Percentiles rank a stretch among this genome's conserved stretches.
Evolutionary conservation across 1,140 invertebrate species (phyloP).

Genomic region (Aphelenchoides fujianensis): DNA sequence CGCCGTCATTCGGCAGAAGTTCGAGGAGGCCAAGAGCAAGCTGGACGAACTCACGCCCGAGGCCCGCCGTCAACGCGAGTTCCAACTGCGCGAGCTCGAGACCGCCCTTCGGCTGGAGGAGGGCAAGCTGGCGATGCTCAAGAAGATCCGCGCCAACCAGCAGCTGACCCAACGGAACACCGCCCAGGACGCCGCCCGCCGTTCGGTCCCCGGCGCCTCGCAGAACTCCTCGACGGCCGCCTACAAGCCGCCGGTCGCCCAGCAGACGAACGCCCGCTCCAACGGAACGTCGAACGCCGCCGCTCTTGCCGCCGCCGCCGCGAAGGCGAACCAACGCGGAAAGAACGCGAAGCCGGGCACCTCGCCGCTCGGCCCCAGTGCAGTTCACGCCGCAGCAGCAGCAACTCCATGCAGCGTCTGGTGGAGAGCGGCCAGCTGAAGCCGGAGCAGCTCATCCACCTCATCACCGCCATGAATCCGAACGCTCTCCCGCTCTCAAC

Average conservation of each 20-base stretch:
- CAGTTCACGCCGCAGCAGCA: conserved; percentile 41
- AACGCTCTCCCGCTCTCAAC: conserved; percentile 30
- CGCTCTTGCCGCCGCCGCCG: neutral
- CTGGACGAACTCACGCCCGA: conserved; percentile 33
- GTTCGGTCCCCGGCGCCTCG: conserved; percentile 24
- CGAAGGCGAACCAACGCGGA: neutral
- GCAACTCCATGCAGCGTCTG: conserved; percentile 30
- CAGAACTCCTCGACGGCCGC: conserved; percentile 47
- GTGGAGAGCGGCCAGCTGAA: neutral
- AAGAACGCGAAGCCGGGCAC: neutral
- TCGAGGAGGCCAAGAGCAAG: conserved; percentile 28
- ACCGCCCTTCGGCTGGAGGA: conserved; percentile 46
- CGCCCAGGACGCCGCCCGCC: conserved; percentile 20
- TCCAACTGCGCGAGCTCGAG: conserved; percentile 49
- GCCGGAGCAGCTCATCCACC: neutral
- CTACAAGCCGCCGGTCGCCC: conserved; percentile 54
- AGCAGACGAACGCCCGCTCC: neutral
- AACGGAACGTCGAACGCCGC: conserved; percentile 21
- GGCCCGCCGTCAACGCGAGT: conserved; percentile 38
- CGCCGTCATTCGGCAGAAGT: conserved; percentile 35
- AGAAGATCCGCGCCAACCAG: conserved; percentile 46
- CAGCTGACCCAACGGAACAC: conserved; percentile 26
- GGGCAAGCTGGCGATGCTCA: conserved; percentile 52
- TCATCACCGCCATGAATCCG: conserved; percentile 14
- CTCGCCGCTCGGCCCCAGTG: neutral